phyloP scores from a whole-genome alignment of 2,797 vertebrate genomes.

The Pseudocheirus occidentalis region DNA sequence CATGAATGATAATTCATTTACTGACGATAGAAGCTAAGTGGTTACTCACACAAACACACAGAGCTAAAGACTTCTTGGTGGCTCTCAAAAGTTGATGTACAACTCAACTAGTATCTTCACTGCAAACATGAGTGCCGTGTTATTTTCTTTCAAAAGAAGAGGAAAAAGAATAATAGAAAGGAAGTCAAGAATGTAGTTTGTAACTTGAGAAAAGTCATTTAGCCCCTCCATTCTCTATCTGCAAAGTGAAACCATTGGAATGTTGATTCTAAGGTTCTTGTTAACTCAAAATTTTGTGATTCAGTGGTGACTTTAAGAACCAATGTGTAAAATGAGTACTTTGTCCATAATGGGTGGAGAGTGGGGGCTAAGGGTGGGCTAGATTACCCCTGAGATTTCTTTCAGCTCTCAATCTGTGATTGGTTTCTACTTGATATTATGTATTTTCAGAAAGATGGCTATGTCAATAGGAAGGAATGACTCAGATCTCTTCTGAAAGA shows the following conservation, averaged over 20 bases:
- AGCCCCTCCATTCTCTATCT: background rate
- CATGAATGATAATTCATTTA: slow-evolving; percentile 66
- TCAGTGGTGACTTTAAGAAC: background rate
- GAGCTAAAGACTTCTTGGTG: slow-evolving; percentile 44
- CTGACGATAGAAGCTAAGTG: slow-evolving; percentile 64
- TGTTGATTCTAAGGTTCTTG: slow-evolving; percentile 4
- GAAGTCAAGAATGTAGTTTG: background rate
- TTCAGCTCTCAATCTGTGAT: background rate
- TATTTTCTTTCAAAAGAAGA: background rate
- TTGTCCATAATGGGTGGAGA: background rate
- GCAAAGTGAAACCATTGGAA: background rate
- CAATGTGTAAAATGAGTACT: background rate
- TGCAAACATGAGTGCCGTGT: background rate
- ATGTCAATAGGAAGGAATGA: background rate
- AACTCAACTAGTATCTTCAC: slow-evolving; percentile 9
- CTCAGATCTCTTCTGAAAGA: background rate
- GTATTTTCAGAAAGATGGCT: background rate
- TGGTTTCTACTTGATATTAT: background rate
- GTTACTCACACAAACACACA: slow-evolving; percentile 10
- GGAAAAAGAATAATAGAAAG: background rate
- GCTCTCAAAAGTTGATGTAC: background rate
- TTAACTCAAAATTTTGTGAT: background rate
- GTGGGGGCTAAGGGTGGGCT: background rate
- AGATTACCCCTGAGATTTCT: background rate
- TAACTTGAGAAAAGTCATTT: background rate